A percentile compares a stretch with the other conserved stretches of the same genome.
Conservation (phyloP, 2,888 invertebrate genomes). For the Serrognathus titanus region DNA sequence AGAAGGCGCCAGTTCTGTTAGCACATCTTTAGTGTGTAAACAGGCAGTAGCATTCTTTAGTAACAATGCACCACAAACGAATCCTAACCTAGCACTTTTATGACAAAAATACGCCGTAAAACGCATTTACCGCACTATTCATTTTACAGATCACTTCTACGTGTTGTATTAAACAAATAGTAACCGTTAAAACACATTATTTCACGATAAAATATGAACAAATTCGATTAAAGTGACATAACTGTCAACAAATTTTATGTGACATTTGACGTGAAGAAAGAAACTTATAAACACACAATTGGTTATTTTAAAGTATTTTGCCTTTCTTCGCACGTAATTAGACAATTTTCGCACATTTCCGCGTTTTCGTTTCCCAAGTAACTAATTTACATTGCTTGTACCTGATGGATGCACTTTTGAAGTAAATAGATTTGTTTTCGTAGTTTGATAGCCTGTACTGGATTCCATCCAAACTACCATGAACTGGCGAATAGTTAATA, state of each 20-base stretch:
- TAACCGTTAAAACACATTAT: slow-evolving; percentile 15
- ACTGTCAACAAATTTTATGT: slow-evolving; percentile 47
- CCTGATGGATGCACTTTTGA: slow-evolving; percentile 42
- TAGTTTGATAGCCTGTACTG: slow-evolving; percentile 30
- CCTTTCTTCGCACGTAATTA: slow-evolving; percentile 11
- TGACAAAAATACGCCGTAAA: slow-evolving; percentile 4
- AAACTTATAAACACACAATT: slow-evolving; percentile 34
- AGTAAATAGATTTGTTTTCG: slow-evolving; percentile 46
- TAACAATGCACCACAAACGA: slow-evolving; percentile 16
- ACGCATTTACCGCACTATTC: slow-evolving; percentile 6
- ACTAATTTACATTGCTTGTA: slow-evolving; percentile 31
- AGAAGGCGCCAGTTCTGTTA: slow-evolving; percentile 8
- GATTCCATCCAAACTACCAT: slow-evolving; percentile 12
- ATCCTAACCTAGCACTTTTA: slow-evolving; percentile 17
- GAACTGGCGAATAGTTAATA: slow-evolving; percentile 16
- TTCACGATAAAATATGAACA: slow-evolving; percentile 14
- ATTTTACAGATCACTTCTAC: slow-evolving; percentile 9
- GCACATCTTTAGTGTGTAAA: slow-evolving; percentile 12
- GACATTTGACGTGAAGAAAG: slow-evolving; percentile 42
- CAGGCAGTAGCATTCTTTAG: slow-evolving; percentile 4
- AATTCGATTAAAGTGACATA: slow-evolving; percentile 39
- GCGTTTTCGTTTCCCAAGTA: slow-evolving; percentile 6
- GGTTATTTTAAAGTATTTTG: slow-evolving; percentile 22
- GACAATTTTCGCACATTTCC: slow-evolving; percentile 11
- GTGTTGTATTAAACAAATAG: slow-evolving; percentile 4